Conservation (phyloP, 2,113 vertebrate genomes). For the Acrocephalus kingi region DNA sequence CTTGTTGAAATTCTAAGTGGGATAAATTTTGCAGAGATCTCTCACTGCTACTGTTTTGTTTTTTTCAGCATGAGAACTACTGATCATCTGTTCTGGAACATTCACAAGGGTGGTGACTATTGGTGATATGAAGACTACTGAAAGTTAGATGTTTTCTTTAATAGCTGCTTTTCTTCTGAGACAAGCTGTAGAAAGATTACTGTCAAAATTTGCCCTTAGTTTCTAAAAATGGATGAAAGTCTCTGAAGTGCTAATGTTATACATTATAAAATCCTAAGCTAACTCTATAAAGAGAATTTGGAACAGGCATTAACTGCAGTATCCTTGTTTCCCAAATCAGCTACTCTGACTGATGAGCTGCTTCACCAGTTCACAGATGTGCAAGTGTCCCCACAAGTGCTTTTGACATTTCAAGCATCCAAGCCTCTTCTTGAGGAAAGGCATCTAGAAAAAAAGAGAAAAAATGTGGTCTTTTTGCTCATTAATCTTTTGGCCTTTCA, state of each 20-base stretch:
- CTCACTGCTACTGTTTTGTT: neutral
- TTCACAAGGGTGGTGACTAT: neutral
- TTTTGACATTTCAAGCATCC: neutral
- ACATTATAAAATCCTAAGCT: neutral
- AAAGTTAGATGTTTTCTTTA: neutral
- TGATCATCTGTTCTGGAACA: neutral
- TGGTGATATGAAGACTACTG: neutral
- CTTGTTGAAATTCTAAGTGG: neutral
- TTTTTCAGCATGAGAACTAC: neutral
- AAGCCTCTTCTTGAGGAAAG: neutral
- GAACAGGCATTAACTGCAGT: neutral
- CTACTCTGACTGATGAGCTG: neutral
- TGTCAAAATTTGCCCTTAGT: neutral
- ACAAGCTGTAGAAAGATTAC: neutral
- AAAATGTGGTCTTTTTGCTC: neutral
- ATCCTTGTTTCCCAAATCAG: neutral
- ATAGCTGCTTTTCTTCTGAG: neutral
- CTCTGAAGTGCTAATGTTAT: constrained; percentile 16
- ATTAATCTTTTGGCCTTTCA: neutral
- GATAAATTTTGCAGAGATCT: neutral
- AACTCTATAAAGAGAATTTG: constrained; percentile 14
- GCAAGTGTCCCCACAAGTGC: neutral
- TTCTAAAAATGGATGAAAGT: neutral
- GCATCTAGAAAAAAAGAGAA: neutral
- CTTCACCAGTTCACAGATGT: neutral